Conservation (phyloP, 2,888 invertebrate genomes). For the Charanyca ferruginea region DNA sequence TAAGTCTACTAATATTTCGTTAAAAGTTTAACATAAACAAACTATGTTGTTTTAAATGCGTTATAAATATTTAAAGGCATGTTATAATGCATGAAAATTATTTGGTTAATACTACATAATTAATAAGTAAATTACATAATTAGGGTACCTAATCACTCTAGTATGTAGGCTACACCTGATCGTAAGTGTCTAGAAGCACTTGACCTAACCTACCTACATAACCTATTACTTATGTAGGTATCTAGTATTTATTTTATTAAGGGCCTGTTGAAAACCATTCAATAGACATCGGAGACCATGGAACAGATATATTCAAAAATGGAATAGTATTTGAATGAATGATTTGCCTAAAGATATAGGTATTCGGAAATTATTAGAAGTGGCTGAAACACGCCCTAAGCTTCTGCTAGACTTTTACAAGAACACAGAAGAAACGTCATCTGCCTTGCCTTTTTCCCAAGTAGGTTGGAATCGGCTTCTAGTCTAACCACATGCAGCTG, state of each 20-base stretch:
- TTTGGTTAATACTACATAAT: neutral
- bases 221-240: too few species aligned
- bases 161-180: constrained; percentile 16
- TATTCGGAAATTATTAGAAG: too few species aligned
- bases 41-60: constrained; percentile 7
- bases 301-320: too few species aligned
- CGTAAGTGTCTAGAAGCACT: constrained; percentile 13
- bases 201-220: neutral
- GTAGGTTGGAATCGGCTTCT: too few species aligned
- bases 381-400: too few species aligned
- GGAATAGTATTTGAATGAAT: too few species aligned
- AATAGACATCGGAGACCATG: too few species aligned
- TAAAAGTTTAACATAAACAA: constrained; percentile 2
- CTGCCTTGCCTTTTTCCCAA: too few species aligned
- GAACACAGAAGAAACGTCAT: too few species aligned
- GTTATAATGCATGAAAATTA: constrained; percentile 6
- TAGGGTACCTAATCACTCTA: neutral
- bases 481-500: too few species aligned
- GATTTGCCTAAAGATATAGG: too few species aligned
- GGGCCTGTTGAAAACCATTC: neutral
- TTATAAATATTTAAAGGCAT: constrained; percentile 4
- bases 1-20: neutral
- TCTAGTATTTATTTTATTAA: neutral
- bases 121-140: constrained; percentile 27
- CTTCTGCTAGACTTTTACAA: too few species aligned